Base-by-base conservation (phyloP, 1,140 invertebrate species). In the Drosophila setifemur region DNA sequence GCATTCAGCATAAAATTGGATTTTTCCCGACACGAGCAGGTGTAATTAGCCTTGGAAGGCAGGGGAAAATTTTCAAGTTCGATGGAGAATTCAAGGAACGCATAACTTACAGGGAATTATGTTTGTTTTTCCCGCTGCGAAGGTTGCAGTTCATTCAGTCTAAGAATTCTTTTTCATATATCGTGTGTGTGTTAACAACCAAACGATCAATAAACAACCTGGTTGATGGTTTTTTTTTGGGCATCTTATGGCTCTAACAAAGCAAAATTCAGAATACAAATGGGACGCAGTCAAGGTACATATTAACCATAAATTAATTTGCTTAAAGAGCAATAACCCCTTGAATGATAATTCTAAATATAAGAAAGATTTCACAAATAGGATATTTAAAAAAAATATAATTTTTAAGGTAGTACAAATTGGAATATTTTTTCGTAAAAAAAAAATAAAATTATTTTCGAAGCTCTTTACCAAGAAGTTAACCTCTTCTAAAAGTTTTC, bases 21-120 rank as follows among this genome's bases (percentile, higher is more conserved):
- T 52, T 53, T 52, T 28, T 47, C 19, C 16, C 7, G 6, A 16
- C 19, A 37, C 58, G 47, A 57, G 67, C 74, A 85, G 81, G 71
- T 85, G 67, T 86, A 79, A 86, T 79, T 79, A 69, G 74, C 81
- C 81, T 76, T 86, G 64, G 50, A 37, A 28, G 63, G 40, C 48
- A 44, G 57, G 54, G 61, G 54, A 75, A 58, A 68, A 54, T 26
- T 66, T 57, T 76, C 75, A 86, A 81, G 75, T 61, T 79, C 69
- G 57, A 49, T 39, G 58, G 53, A 70, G 60, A 12, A 57, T 71
- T 40, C 73, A 85, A 82, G 54, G 12, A 74, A 28, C 48, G 33
- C 50, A 74, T 74, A 79, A 79, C 53, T 85, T 75, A 85, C 60
- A 66, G 40, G 37, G n/a, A 42, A 70, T 54, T 47, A 55, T 73